Evolutionary conservation across 2,888 invertebrate species (phyloP).

Genomic region (Ernsta delagoae): DNA sequence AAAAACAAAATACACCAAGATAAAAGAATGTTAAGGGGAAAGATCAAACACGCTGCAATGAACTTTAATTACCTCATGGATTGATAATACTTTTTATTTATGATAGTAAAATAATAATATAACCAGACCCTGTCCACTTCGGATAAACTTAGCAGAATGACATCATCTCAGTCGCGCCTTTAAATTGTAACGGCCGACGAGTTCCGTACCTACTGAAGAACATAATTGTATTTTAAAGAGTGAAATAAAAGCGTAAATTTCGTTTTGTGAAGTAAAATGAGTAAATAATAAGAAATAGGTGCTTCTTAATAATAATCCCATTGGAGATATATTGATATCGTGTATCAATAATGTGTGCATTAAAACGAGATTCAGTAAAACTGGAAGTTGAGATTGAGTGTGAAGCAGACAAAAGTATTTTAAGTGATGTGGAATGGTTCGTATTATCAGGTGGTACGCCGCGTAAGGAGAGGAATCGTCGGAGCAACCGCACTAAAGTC

Average conservation of each 20-base stretch:
- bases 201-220: conserved; percentile 3
- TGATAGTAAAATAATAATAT: conserved; percentile 12
- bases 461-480: conserved; percentile 62
- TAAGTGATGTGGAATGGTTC: conserved; percentile 73
- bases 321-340: no score
- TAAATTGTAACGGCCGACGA: conserved; percentile 47
- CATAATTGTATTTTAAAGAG: no score
- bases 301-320: background rate
- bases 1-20: background rate
- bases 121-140: conserved; percentile 39
- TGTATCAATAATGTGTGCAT: conserved; percentile 7
- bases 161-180: conserved; percentile 46
- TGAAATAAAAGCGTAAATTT: no score
- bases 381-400: conserved; percentile 70
- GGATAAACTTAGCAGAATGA: conserved; percentile 45
- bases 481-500: conserved; percentile 59
- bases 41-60: conserved; percentile 25
- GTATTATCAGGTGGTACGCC: conserved; percentile 72
- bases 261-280: background rate
- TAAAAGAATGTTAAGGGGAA: conserved; percentile 19
- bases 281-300: background rate
- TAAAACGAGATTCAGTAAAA: conserved; percentile 51
- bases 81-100: conserved; percentile 32
- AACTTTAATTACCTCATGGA: conserved; percentile 20
- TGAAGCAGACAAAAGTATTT: conserved; percentile 56